phyloP scores from a whole-genome alignment of 2,888 invertebrate species.

The Diabrotica balteata region DNA sequence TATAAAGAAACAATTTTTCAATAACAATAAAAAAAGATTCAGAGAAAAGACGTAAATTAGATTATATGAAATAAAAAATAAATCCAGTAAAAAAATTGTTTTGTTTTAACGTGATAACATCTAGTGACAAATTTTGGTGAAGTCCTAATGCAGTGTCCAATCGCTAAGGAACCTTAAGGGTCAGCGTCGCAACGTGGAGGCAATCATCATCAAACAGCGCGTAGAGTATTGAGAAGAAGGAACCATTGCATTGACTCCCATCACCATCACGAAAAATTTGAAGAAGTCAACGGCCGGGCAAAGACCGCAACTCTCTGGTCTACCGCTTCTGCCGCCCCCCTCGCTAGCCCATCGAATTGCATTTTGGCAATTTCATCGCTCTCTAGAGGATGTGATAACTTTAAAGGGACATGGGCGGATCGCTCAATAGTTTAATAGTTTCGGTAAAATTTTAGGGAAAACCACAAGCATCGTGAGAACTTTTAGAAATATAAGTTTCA shows the following conservation, averaged over 20 bases:
- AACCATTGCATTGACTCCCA: constrained; percentile 19
- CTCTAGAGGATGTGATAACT: constrained; percentile 17
- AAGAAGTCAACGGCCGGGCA: constrained; percentile 59
- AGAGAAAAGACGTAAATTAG: no score
- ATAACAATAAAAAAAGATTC: no score
- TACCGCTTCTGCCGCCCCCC: constrained; percentile 38
- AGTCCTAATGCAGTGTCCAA: neutral
- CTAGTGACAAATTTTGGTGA: neutral
- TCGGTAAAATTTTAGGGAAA: neutral
- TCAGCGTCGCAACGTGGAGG: neutral
- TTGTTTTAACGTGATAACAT: no score
- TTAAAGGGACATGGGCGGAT: constrained; percentile 20
- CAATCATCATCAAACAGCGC: constrained; percentile 7
- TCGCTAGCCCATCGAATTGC: constrained; percentile 13
- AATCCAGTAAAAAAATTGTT: no score
- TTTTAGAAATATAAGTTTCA: neutral
- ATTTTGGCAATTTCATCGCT: constrained; percentile 19
- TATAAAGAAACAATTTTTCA: no score
- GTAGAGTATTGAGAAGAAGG: constrained; percentile 23
- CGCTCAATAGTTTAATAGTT: constrained; percentile 7
- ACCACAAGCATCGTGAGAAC: neutral
- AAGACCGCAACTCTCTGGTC: constrained; percentile 48
- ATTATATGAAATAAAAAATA: no score
- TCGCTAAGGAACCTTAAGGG: constrained; percentile 7
- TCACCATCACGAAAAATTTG: constrained; percentile 41